Conservation (phyloP, 2,113 vertebrate species). For the Indicator indicator region DNA sequence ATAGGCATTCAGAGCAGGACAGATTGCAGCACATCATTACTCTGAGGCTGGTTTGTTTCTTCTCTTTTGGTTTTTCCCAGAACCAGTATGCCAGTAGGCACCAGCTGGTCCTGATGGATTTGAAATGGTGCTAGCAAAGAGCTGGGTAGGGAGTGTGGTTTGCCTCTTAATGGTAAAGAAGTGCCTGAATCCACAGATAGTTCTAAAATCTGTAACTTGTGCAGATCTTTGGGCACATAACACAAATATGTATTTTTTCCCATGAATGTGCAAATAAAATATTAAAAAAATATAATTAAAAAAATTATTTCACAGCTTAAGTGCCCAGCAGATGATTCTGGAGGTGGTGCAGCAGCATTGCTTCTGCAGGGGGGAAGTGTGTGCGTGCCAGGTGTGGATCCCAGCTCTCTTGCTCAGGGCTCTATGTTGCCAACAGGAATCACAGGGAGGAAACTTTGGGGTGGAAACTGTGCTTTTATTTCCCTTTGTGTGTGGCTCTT, state of each 20-base stretch:
- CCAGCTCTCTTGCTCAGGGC: neutral
- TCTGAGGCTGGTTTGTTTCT: neutral
- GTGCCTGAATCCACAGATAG: neutral
- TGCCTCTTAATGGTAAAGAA: neutral
- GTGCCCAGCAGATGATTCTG: neutral
- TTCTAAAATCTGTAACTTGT: neutral
- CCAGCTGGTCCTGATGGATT: neutral
- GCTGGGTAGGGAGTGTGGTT: neutral
- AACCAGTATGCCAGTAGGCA: neutral
- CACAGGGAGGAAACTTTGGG: neutral
- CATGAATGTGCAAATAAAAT: neutral
- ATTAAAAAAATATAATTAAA: neutral
- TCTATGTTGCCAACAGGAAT: neutral
- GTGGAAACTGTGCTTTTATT: neutral
- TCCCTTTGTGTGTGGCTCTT: neutral
- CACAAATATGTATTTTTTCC: neutral
- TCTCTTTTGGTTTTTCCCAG: neutral
- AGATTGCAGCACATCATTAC: neutral
- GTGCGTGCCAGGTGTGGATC: neutral
- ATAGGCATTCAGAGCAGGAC: neutral
- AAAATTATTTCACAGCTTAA: neutral
- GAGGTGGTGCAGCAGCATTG: neutral
- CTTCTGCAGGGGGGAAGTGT: neutral
- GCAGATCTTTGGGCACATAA: neutral
- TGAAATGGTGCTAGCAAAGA: neutral